phyloP scores from a whole-genome alignment of 1,140 invertebrate genomes.

The Drosophila pallidifrons region DNA sequence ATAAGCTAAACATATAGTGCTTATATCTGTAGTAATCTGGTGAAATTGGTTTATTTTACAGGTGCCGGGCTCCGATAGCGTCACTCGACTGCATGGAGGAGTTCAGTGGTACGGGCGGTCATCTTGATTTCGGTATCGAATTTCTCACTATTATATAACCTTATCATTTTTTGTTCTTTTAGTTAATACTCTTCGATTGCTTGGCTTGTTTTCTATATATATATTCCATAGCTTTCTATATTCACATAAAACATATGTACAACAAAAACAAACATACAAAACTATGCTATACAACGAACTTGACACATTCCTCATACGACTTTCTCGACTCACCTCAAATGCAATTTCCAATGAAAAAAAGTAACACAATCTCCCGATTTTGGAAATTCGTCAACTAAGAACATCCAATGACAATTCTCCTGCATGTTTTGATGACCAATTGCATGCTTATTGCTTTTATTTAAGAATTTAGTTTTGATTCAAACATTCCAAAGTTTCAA shows the following conservation, averaged over 20 bases:
- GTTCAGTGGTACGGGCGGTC: conserved; percentile 89
- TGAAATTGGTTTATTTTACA: conserved; percentile 80
- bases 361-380: neutral
- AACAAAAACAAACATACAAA: conserved; percentile 3
- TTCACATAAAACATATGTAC: conserved; percentile 24
- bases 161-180: conserved; percentile 68
- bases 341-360: neutral
- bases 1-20: no score
- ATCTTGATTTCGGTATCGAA: conserved; percentile 86
- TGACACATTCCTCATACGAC: neutral
- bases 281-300: neutral
- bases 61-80: conserved; percentile 95
- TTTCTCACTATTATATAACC: conserved; percentile 82
- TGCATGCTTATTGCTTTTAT: conserved; percentile 13
- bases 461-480: no score
- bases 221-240: conserved; percentile 1
- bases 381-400: neutral
- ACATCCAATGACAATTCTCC: neutral
- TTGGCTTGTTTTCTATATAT: conserved; percentile 43
- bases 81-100: conserved; percentile 97
- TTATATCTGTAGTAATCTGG: no score
- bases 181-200: conserved; percentile 60
- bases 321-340: neutral
- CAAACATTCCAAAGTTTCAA: no score
- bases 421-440: conserved; percentile 6